phyloP scores from a whole-genome alignment of 2,888 invertebrate genomes.

The Eupithecia subfuscata region DNA sequence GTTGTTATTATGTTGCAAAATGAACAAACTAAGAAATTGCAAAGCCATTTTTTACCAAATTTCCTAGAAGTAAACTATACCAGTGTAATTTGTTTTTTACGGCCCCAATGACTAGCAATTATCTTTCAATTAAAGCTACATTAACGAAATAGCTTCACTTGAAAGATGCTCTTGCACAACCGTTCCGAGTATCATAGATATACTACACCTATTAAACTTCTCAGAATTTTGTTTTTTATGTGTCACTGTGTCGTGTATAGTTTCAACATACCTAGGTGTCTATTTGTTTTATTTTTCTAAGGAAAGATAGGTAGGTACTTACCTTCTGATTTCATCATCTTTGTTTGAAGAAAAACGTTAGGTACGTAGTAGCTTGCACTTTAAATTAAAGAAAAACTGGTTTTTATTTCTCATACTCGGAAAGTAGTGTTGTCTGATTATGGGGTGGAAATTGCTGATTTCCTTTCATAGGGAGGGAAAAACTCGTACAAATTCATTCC shows the following conservation, averaged over 20 bases:
- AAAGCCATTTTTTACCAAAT: constrained; percentile 47
- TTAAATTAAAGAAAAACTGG: no score
- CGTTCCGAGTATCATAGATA: constrained; percentile 5
- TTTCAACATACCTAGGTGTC: neutral
- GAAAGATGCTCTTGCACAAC: constrained; percentile 7
- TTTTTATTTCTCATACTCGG: no score
- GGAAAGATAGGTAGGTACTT: constrained; percentile 1
- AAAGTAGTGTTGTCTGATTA: no score
- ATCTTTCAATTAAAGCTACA: constrained; percentile 56
- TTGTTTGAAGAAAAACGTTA: no score
- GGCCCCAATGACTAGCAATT: constrained; percentile 56
- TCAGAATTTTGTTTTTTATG: constrained; percentile 13
- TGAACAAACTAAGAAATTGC: constrained; percentile 42
- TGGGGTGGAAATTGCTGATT: no score
- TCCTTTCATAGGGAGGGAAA: no score
- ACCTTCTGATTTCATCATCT: neutral
- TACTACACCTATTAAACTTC: constrained; percentile 12
- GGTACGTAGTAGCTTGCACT: no score
- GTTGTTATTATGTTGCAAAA: no score
- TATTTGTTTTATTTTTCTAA: constrained; percentile 4
- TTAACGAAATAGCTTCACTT: constrained; percentile 50
- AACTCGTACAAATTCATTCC: no score
- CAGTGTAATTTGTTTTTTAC: constrained; percentile 48
- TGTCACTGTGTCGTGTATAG: constrained; percentile 5
- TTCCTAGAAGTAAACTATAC: constrained; percentile 46